Base-by-base conservation (phyloP, 1,140 invertebrate species). In the Akabosia matsudoensis region DNA sequence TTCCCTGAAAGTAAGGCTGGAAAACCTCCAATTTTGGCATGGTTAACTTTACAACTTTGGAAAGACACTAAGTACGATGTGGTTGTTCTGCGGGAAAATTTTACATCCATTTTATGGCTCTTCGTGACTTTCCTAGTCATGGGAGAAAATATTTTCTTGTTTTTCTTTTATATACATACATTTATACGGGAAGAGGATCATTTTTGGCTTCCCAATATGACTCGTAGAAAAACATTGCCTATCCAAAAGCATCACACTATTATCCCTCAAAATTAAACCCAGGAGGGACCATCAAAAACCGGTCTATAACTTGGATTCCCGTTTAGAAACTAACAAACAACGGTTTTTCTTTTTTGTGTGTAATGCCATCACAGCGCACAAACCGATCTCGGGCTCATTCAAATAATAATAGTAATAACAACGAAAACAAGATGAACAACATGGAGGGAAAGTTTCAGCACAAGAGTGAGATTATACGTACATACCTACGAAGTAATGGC, bases 171-270 rank as follows among this genome's bases (percentile, higher is more conserved):
- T n/a, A n/a, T n/a, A n/a, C n/a, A n/a, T n/a, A n/a, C n/a, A n/a
- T n/a, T n/a, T n/a, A n/a, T n/a, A n/a, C n/a, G 76, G 75, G 76
- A 79, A 67, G 61, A 79, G 78, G 78, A 79, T 79, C 78, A 79
- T 79, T 79, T n/a, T 79, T 79, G 78, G 78, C 78, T 79, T 79
- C 78, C 78, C 78, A 79, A 79, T 79, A 79, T 75, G n/a, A n/a
- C n/a, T n/a, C n/a, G n/a, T n/a, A n/a, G n/a, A n/a, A n/a, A n/a
- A n/a, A n/a, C n/a, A n/a, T 79, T 33, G 71, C 76, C 54, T 70
- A 34, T 67, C 45, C 75, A 7, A n/a, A n/a, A 67, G 76, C 74
- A 79, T 79, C 78, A 76, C 75, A 77, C 78, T 74, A 79, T 79
- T 79, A 76, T 70, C 70, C 78, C 78, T 79, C 78, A 79, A 79